Evolutionary conservation across 2,113 vertebrate species (phyloP), one percentile per base, ranked within the genome.

Genomic region (Clarias magur): DNA sequence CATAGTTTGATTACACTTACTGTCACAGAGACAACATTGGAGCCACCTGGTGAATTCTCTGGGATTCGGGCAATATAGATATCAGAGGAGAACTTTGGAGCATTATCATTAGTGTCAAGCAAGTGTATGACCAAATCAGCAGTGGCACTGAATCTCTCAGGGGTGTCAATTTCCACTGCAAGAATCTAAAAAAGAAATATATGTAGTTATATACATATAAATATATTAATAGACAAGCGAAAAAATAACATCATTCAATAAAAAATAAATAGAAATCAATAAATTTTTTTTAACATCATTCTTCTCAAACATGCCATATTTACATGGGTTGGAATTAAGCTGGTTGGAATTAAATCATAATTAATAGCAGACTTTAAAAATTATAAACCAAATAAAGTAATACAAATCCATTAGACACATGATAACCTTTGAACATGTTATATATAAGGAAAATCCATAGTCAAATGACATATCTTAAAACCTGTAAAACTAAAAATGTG

Each of bases 81-180:
- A 59, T 96, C 95, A 0, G 96, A 96, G 10, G 96, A 94, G 89
- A 97, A 97, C 87, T 94, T 95, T 0, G 97, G 97, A 81, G 94
- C 92, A 0, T 97, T 97, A 91, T 97, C 97, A 0, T 97, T 97
- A 88, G 96, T 97, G 63, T 97, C 97, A 88, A 97, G 91, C 65
- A 97, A 90, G 87, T 78, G 95, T 87, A 97, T 96, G 70, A 94
- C 91, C 11, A 97, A 83, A 3, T 97, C 96, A 1, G 96, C 96
- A 0, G 96, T 97, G 0, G 97, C 96, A 88, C 96, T 97, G 92
- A 97, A 97, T 82, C 95, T 96, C 93, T 97, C 97, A 0, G 96
- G 95, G 0, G 97, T 97, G 88, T 95, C 96, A 75, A 97, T 95
- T 90, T 97, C 97, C 82, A 96, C 91, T 11, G 97, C 96, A 89